Evolutionary conservation across 2,113 vertebrate genomes (phyloP), one percentile per base, ranked within the genome.

Genomic region (Rissa tridactyla): DNA sequence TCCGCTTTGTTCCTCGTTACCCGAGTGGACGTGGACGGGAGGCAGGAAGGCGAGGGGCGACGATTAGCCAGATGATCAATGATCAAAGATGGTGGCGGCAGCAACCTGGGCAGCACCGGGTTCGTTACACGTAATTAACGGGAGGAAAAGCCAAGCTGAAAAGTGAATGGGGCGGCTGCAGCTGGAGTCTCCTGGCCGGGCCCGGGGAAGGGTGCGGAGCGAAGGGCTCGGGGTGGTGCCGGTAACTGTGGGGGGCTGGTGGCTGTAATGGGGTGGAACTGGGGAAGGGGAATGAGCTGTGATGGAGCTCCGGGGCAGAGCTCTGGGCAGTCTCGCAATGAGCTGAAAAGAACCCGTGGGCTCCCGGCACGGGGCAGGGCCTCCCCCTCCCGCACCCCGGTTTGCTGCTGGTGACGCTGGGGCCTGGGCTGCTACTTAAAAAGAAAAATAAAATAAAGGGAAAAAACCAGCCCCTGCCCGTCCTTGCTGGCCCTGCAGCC

Each of bases 401-500:
- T 42, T 21, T 16, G 29, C 19, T 2, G 47, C 30, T 16, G 57
- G 26, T 16, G 46, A 14, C 19, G 44, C 57, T 5, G 4, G 27
- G 8, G 26, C 73, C 34, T 2, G 76, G 77, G 30, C 61, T 27
- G 46, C 13, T 22, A 4, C 27, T 64, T 22, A 3, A 36, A 25
- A n/a, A 25, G 3, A 14, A 15, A 21, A 79, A 5, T 38, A 14
- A 1, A 11, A 25, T 32, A 27, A 57, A 10, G 14, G 8, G 10
- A 9, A 38, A 9, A 14, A 13, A 11, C 1, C 2, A 1, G 2
- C 6, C 26, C 11, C 13, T 66, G 69, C 32, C 42, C 17, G 3
- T 15, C 18, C 6, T 5, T 6, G 2, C 15, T 2, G 46, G 1
- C 5, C 4, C 10, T 9, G 5, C 0, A 4, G 26, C n/a, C 13